phyloP scores from a whole-genome alignment of 1,140 invertebrate species.

The Solenopsis fugax region DNA sequence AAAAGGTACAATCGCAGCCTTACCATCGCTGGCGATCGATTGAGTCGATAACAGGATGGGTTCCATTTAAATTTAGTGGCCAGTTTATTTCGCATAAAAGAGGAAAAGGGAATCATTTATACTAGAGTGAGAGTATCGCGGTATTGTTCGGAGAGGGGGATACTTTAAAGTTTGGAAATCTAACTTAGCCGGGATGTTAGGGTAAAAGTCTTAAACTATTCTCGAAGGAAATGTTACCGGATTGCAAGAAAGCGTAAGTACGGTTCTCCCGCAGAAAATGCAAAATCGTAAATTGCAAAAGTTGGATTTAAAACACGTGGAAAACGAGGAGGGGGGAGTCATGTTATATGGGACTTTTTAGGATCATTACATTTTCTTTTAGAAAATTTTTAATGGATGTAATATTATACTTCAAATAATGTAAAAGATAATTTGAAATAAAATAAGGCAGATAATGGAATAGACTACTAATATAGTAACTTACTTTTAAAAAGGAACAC shows the following conservation, averaged over 20 bases:
- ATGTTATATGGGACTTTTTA: neutral
- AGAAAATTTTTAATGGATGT: neutral
- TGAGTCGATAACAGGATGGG: constrained; percentile 39
- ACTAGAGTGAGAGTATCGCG: constrained; percentile 34
- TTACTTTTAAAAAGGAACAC: no score
- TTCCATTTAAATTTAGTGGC: constrained; percentile 66
- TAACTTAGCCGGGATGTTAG: constrained; percentile 47
- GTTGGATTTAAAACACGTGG: constrained; percentile 47
- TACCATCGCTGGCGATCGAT: constrained; percentile 30
- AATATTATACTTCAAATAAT: neutral
- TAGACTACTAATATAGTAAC: no score
- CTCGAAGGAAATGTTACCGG: constrained; percentile 47
- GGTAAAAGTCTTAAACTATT: constrained; percentile 48
- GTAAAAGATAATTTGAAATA: neutral
- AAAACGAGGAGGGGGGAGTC: neutral
- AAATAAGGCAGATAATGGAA: no score
- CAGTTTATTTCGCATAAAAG: constrained; percentile 55
- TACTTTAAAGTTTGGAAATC: constrained; percentile 49
- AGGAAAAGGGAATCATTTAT: constrained; percentile 48
- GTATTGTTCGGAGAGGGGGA: neutral
- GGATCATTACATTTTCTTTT: constrained; percentile 5
- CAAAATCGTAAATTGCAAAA: constrained; percentile 55
- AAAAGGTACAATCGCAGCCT: constrained; percentile 50
- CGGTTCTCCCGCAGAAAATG: neutral
- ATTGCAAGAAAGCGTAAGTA: constrained; percentile 37